Base-by-base conservation (phyloP, 2,797 vertebrate species). In the Ibycter americanus region DNA sequence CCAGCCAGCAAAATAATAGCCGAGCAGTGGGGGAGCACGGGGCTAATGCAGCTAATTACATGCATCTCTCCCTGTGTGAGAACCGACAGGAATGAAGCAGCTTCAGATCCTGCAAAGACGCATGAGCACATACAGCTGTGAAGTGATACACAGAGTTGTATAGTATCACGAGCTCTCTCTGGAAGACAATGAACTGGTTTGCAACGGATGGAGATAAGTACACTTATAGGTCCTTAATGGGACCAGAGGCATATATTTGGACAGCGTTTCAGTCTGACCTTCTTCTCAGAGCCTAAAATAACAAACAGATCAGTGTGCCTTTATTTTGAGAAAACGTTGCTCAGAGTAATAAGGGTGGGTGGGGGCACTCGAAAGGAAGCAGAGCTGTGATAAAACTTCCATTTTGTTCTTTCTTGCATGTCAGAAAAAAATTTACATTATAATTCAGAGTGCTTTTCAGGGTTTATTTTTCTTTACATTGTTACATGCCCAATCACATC, bases 381-480 rank as follows among this genome's bases (percentile, higher is more conserved):
- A 40, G 55, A 95, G 80, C 54, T 94, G 91, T 96, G 95, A 95
- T 97, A 96, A 95, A 95, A 90, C 79, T 96, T 88, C 87, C 89
- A 96, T 96, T 97, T 96, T 90, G 87, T 96, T 93, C 83, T 93
- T 84, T 93, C 83, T 90, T 55, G 68, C 90, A 90, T 87, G 94
- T 90, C 87, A 95, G 70, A 51, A 82, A 89, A 82, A 92, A 89
- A 80, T 1, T 26, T 54, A 86, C 65, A 46, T 90, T 94, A 65
- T 65, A 96, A 91, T 81, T 93, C 82, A 94, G 68, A 83, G 42
- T 62, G 76, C 80, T 79, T 93, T 83, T 92, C 67, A 51, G 76
- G 54, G 85, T 95, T 96, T 96, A 94, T 96, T 97, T 96, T 95
- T 87, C 94, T 96, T 95, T 93, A 87, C 85, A 90, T 96, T 95